Evolutionary conservation across 2,888 invertebrate species (phyloP).

Genomic region (Ferrisia virgata): DNA sequence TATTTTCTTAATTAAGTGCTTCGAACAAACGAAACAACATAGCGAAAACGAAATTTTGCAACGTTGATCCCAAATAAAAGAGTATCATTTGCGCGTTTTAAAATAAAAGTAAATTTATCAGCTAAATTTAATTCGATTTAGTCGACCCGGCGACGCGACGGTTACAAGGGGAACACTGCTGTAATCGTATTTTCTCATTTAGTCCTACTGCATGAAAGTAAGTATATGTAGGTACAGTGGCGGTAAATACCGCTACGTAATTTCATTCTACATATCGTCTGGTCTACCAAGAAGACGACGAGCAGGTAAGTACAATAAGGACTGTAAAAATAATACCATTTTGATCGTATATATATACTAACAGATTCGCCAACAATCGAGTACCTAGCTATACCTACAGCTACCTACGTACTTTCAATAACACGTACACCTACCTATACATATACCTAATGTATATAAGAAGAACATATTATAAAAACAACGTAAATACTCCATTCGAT

Average conservation of each 20-base stretch:
- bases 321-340: background rate
- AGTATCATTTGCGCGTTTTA: constrained; percentile 10
- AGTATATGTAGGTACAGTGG: background rate
- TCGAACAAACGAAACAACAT: background rate
- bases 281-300: background rate
- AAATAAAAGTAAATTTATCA: constrained; percentile 2
- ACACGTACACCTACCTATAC: too few relatives aligned
- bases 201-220: background rate
- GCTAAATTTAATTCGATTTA: constrained; percentile 13
- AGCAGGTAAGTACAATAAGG: too few relatives aligned
- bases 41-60: background rate
- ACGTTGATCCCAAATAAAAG: background rate
- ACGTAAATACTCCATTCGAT: background rate
- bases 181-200: constrained; percentile 5
- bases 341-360: background rate
- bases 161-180: too few relatives aligned
- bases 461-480: too few relatives aligned
- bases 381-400: too few relatives aligned
- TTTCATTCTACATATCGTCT: background rate
- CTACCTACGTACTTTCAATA: too few relatives aligned
- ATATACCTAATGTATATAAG: too few relatives aligned
- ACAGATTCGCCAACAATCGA: background rate
- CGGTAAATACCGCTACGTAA: too few relatives aligned
- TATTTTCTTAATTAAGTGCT: constrained; percentile 26
- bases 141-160: background rate